Conservation (phyloP, 2,888 invertebrate species). For the Caenorhabditis sp. region DNA sequence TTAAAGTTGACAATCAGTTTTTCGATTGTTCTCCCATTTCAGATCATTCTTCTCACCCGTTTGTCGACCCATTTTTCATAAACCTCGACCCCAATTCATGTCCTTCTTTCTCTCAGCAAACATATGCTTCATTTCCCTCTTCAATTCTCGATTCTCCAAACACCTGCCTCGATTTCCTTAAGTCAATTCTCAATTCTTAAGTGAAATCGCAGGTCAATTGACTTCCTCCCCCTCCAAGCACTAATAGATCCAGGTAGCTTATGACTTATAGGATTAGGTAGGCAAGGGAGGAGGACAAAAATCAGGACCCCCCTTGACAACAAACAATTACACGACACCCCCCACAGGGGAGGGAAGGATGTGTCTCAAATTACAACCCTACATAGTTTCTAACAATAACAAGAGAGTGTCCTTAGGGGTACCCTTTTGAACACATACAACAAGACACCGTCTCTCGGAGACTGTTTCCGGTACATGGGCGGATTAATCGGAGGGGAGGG, state of each 20-base stretch:
- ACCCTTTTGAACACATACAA: slow-evolving; percentile 22
- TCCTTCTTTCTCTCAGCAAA: neutral
- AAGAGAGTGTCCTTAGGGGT: neutral
- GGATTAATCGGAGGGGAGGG: slow-evolving; percentile 46
- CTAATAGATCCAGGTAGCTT: slow-evolving; percentile 4
- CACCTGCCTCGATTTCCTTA: slow-evolving; percentile 34
- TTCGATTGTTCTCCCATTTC: no score
- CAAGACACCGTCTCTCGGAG: slow-evolving; percentile 20
- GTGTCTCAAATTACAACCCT: slow-evolving; percentile 53
- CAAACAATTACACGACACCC: slow-evolving; percentile 23
- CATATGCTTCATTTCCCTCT: slow-evolving; percentile 25
- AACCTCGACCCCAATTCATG: neutral
- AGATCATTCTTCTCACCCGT: neutral
- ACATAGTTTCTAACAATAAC: slow-evolving; percentile 16
- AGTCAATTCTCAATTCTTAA: neutral
- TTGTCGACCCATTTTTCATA: neutral
- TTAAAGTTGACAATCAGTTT: no score
- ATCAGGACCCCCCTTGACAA: neutral
- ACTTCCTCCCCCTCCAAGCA: slow-evolving; percentile 6
- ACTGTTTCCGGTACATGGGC: slow-evolving; percentile 62
- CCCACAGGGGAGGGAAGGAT: neutral
- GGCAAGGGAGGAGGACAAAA: neutral
- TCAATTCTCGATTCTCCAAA: slow-evolving; percentile 3
- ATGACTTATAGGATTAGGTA: slow-evolving; percentile 57
- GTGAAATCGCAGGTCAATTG: slow-evolving; percentile 32